A percentile compares a stretch with the other conserved stretches of the same genome.
Conservation (phyloP, 2,888 invertebrate genomes). For the Pinctada fucata region DNA sequence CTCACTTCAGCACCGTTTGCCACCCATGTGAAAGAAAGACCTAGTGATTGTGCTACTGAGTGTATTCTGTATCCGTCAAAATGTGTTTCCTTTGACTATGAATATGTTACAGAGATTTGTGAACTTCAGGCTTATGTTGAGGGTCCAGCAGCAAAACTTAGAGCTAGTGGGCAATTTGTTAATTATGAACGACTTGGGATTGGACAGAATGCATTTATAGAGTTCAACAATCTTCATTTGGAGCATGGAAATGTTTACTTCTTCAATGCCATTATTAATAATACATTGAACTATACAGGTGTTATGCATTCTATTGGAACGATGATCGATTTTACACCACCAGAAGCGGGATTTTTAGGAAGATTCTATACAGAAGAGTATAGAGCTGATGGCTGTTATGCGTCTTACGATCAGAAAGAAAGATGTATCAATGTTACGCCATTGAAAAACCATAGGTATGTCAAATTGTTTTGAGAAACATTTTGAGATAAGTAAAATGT, state of each 20-base stretch:
- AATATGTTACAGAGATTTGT: conserved; percentile 36
- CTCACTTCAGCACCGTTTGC: conserved; percentile 29
- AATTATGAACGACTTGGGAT: conserved; percentile 44
- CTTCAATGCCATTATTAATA: conserved; percentile 53
- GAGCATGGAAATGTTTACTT: conserved; percentile 55
- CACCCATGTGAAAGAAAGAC: conserved; percentile 14
- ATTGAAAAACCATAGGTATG: conserved; percentile 56
- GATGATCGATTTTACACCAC: conserved; percentile 60
- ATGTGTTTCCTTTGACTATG: conserved; percentile 49
- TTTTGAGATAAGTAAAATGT: no score
- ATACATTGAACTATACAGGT: conserved; percentile 53
- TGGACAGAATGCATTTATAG: conserved; percentile 30
- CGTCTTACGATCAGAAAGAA: conserved; percentile 47
- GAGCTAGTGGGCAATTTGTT: conserved; percentile 33
- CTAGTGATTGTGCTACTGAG: conserved; percentile 35
- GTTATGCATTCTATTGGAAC: conserved; percentile 53
- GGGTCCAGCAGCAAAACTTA: conserved; percentile 30
- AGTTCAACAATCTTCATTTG: conserved; percentile 38
- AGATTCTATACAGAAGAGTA: conserved; percentile 40
- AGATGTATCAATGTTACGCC: conserved; percentile 52
- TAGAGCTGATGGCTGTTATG: conserved; percentile 50
- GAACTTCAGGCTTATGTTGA: conserved; percentile 42
- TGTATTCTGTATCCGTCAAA: conserved; percentile 35
- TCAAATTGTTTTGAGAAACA: background rate
- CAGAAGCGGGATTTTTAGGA: conserved; percentile 54